Evolutionary conservation across 2,797 vertebrate genomes (phyloP).

Genomic region (Glyptemys insculpta): DNA sequence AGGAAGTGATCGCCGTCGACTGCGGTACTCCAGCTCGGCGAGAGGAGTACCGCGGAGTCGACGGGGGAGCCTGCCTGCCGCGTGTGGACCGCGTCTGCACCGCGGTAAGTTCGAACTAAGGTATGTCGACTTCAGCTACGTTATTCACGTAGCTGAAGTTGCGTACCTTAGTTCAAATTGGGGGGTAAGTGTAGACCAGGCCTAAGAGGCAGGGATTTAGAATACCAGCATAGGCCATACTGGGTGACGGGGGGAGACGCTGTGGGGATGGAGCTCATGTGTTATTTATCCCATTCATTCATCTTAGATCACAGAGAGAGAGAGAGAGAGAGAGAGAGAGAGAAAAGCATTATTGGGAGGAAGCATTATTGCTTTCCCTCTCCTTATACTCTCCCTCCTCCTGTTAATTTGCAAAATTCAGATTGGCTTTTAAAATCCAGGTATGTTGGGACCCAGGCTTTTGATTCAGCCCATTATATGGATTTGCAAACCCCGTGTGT

Average conservation of each 20-base stretch:
- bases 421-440: not conserved
- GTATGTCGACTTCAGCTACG: too few relatives aligned
- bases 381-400: not conserved
- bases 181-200: too few relatives aligned
- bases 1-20: too few relatives aligned
- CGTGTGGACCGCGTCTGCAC: too few relatives aligned
- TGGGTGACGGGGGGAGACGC: not conserved
- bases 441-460: not conserved
- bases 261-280: not conserved
- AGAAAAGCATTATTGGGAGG: not conserved
- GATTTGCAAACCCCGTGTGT: not conserved
- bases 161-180: too few relatives aligned
- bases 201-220: not conserved
- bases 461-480: not conserved
- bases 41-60: too few relatives aligned
- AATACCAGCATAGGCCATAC: not conserved
- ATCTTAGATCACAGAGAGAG: not conserved
- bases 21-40: too few relatives aligned
- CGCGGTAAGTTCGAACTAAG: too few relatives aligned
- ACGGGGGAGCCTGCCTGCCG: too few relatives aligned
- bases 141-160: too few relatives aligned
- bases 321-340: too few relatives aligned
- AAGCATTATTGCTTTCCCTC: not conserved
- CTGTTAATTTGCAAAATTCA: not conserved
- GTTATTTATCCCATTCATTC: not conserved